Base-by-base conservation (phyloP, 2,888 invertebrate species). In the Cephus rjabovi region DNA sequence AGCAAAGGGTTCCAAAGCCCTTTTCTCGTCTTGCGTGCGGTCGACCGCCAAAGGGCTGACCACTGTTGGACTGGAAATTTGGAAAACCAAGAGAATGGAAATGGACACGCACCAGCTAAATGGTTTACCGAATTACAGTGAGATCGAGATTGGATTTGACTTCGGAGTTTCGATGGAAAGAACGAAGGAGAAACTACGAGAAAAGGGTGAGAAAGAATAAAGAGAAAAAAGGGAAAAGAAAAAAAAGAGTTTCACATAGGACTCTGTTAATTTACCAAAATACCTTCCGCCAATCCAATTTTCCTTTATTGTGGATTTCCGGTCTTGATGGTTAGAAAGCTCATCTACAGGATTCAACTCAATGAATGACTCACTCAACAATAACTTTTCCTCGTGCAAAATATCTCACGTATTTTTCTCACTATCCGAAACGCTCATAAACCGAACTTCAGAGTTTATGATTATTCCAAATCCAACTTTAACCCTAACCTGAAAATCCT, bases 91-190 rank as follows among this genome's bases (percentile, higher is more conserved):
- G 80, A 83, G 86, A 86, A 86, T 87, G 85, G 85, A 87, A 85
- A 87, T 85, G 83, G 84, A 87, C 88, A 86, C 83, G 83, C 82
- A 85, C 81, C 83, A 80, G 77, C 83, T 87, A 88, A 88, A 87
- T 85, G 88, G 86, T 86, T 88, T 88, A 88, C 84, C 86, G 82
- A 87, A 88, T 88, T 88, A 87, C 85, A 76, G 79, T 75, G 78
- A 81, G 80, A 78, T 76, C 81, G 84, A 85, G 87, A 89, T 88
- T 89, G 87, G 88, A 88, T 88, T 87, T 86, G 87, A 87, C 85
- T 88, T 81, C 83, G 82, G 75, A 80, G 83, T 83, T 34, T 35
- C n/a, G 74, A 35, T 23, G 74, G 11, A 34, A 74, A 35, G 23
- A 35, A 74, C 23, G n/a, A 35, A 74, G 11, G 15, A 34, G 71